These are phyloP conservation scores for Brenthis hecate DNA, from an alignment of 2,888 invertebrate genomes.

Conservation along the genomic window DNA sequence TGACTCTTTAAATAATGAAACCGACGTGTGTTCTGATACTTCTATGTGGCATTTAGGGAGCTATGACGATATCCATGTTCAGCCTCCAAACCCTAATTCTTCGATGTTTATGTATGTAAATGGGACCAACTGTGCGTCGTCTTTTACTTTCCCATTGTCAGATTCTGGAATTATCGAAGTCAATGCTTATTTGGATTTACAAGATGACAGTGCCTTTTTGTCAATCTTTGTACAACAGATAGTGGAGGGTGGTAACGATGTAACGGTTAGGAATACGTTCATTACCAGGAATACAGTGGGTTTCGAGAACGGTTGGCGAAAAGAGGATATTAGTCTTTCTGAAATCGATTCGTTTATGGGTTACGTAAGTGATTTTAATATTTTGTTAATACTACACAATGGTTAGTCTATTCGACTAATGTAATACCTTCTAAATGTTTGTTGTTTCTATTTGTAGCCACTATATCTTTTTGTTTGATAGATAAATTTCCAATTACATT, in stretches of 20 bases:
- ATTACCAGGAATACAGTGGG: constrained; percentile 31
- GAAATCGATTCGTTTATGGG: constrained; percentile 39
- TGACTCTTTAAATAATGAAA: constrained; percentile 32
- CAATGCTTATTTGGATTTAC: constrained; percentile 50
- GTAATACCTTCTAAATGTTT: no score
- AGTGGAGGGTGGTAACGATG: constrained; percentile 36
- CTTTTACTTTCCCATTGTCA: constrained; percentile 48
- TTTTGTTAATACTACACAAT: no score
- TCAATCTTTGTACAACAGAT: constrained; percentile 50
- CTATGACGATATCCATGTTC: constrained; percentile 46
- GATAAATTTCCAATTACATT: no score
- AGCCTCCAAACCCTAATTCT: constrained; percentile 46
- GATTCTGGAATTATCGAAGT: constrained; percentile 53
- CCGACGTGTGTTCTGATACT: constrained; percentile 45
- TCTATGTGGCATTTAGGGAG: constrained; percentile 49
- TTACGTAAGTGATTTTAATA: constrained; percentile 41
- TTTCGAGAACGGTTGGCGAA: constrained; percentile 43
- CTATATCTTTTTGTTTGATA: no score
- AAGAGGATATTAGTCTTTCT: constrained; percentile 32
- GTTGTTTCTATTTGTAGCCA: no score
- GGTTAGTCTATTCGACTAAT: no score
- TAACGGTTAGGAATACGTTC: constrained; percentile 38
- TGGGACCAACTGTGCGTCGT: constrained; percentile 44
- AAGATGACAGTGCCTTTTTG: constrained; percentile 44
- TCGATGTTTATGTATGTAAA: constrained; percentile 47